These are phyloP conservation scores for Macrocentrus cingulum DNA, from an alignment of 1,140 invertebrate genomes.

Conservation along the genomic window DNA sequence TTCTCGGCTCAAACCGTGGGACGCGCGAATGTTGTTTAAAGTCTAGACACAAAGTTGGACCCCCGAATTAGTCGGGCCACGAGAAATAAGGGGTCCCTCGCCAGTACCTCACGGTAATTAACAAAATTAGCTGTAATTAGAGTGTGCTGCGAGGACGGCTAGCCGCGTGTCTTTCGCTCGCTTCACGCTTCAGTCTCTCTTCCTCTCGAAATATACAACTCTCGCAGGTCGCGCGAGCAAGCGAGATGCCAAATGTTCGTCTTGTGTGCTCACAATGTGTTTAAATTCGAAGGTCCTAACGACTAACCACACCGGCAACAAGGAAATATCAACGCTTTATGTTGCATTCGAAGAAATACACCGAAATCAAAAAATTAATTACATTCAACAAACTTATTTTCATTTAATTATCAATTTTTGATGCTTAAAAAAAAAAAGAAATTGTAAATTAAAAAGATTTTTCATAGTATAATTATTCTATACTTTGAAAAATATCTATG, in stretches of 20 bases:
- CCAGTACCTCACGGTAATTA: conserved; percentile 47
- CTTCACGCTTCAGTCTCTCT: background rate
- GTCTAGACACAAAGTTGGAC: conserved; percentile 56
- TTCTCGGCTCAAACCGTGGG: conserved; percentile 23
- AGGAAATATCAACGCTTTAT: too few relatives aligned
- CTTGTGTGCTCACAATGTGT: conserved; percentile 25
- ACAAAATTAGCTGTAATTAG: conserved; percentile 57
- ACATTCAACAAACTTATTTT: too few relatives aligned
- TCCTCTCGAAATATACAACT: background rate
- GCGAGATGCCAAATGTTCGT: background rate
- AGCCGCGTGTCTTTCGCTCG: conserved; percentile 10
- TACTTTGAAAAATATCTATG: too few relatives aligned
- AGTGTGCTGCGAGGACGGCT: conserved; percentile 37
- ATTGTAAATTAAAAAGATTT: too few relatives aligned
- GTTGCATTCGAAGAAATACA: too few relatives aligned
- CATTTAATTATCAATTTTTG: too few relatives aligned
- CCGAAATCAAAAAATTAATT: too few relatives aligned
- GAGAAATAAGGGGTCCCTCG: conserved; percentile 36
- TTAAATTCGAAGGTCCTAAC: conserved; percentile 39
- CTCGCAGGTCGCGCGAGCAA: background rate
- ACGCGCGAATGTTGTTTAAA: conserved; percentile 54
- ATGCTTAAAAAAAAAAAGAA: too few relatives aligned
- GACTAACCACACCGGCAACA: conserved; percentile 31
- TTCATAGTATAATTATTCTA: too few relatives aligned
- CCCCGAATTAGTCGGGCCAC: conserved; percentile 49